Base-by-base conservation (phyloP, 2,113 vertebrate species). In the Damaliscus lunatus region DNA sequence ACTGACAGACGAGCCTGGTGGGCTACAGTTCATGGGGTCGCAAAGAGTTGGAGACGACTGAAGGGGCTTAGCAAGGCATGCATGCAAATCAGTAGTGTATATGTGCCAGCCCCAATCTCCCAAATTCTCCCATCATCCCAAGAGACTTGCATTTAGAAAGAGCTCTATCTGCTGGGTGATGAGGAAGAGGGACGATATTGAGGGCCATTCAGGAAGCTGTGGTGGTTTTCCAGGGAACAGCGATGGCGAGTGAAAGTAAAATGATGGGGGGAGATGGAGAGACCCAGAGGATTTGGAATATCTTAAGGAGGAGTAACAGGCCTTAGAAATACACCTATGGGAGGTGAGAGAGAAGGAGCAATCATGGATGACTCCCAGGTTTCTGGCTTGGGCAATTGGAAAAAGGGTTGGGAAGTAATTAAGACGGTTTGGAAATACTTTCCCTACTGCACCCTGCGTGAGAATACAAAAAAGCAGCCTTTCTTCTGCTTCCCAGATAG, bases 371-470 rank as follows among this genome's bases (percentile, higher is more conserved):
- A 81, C 90, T 93, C 40, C 46, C 40, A 13, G 40, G n/a, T 86
- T 91, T 55, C 93, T 95, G 91, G 88, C 93, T 90, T 87, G 43
- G 71, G 33, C n/a, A 55, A n/a, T 27, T 62, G 95, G 92, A 96
- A 97, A 90, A 92, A 43, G 29, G 78, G 59, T 95, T 43, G 53
- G 96, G 77, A 94, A 81, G 46, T 67, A 50, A 88, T 88, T n/a
- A 62, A 67, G 46, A 50, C 50, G 52, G 48, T 82, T 87, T 93
- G 90, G 87, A 95, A 91, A 93, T 36, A 12, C 16, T 87, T 89
- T 86, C 77, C 83, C 53, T 52, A 84, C 29, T 11, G 59, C 93
- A 83, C n/a, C 74, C 81, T 43, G 11, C 82, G 3, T 25, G 1
- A 53, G 87, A 52, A 33, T 5, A n/a, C 78, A 60, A 7, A 29